Evolutionary conservation across 2,888 invertebrate genomes (phyloP).

Genomic region (Scrobipalpa atriplicella): DNA sequence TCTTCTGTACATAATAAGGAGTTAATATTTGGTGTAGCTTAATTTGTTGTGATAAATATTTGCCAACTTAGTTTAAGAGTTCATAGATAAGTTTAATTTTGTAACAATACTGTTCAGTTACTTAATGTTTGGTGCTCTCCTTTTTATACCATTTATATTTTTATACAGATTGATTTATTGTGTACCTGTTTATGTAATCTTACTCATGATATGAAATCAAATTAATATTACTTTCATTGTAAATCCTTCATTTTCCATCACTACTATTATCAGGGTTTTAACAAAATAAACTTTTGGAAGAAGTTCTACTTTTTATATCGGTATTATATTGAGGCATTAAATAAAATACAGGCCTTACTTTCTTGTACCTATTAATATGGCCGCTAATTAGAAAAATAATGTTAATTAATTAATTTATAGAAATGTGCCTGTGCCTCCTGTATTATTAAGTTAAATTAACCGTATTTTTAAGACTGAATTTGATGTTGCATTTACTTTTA

Average conservation of each 20-base stretch:
- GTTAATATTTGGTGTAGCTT: slow-evolving; percentile 30
- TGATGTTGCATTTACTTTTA: slow-evolving; percentile 72
- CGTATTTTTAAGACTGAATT: slow-evolving; percentile 79
- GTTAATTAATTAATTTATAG: slow-evolving; percentile 34
- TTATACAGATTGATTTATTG: slow-evolving; percentile 22
- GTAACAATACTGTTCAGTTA: slow-evolving; percentile 33
- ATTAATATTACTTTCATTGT: background rate
- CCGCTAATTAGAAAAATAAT: slow-evolving; percentile 7
- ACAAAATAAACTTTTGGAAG: background rate
- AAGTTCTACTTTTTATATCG: slow-evolving; percentile 9
- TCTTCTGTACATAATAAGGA: slow-evolving; percentile 48
- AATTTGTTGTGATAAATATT: slow-evolving; percentile 43
- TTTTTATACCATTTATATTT: slow-evolving; percentile 30
- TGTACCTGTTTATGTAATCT: background rate
- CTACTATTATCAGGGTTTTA: background rate
- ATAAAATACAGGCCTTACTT: slow-evolving; percentile 20
- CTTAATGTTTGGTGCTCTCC: slow-evolving; percentile 39
- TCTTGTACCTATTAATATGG: slow-evolving; percentile 1
- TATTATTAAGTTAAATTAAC: slow-evolving; percentile 65
- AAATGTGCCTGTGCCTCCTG: slow-evolving; percentile 77
- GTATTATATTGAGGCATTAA: slow-evolving; percentile 20
- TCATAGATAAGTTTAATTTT: background rate
- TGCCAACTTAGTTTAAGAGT: slow-evolving; percentile 36
- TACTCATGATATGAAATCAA: background rate
- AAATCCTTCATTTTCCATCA: background rate